phyloP scores from a whole-genome alignment of 2,888 invertebrate species.

The Mythimna impura region DNA sequence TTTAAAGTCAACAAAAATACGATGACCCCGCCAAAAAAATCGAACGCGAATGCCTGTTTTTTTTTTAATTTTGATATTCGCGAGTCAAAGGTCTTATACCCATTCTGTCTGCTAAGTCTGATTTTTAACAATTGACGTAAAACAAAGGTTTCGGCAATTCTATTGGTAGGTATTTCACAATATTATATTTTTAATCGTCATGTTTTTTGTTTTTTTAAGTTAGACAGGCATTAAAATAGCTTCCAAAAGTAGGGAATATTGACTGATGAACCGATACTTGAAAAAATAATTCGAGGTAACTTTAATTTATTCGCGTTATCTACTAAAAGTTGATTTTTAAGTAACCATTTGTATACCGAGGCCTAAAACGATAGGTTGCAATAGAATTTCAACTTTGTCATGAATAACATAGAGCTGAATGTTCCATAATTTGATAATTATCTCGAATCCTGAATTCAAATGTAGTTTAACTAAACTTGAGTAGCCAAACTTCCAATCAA shows the following conservation, averaged over 20 bases:
- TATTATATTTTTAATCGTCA: background rate
- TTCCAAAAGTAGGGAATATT: background rate
- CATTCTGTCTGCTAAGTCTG: background rate
- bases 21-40: background rate
- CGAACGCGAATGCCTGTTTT: background rate
- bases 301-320: no score
- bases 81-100: background rate
- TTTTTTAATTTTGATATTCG: background rate
- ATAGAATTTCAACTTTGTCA: no score
- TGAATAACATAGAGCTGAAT: no score
- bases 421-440: no score
- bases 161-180: background rate
- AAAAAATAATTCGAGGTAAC: no score
- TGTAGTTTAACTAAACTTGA: no score
- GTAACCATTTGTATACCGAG: no score
- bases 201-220: background rate
- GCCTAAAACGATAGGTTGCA: no score
- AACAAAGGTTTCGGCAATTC: background rate
- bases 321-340: no score
- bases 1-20: background rate
- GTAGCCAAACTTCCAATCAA: no score
- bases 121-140: background rate
- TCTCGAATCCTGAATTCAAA: no score
- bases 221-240: background rate
- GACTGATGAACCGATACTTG: background rate